A percentile compares a stretch with the other conserved stretches of the same genome.
phyloP scores from a whole-genome alignment of 2,797 vertebrate genomes.

The Molossus molossus region DNA sequence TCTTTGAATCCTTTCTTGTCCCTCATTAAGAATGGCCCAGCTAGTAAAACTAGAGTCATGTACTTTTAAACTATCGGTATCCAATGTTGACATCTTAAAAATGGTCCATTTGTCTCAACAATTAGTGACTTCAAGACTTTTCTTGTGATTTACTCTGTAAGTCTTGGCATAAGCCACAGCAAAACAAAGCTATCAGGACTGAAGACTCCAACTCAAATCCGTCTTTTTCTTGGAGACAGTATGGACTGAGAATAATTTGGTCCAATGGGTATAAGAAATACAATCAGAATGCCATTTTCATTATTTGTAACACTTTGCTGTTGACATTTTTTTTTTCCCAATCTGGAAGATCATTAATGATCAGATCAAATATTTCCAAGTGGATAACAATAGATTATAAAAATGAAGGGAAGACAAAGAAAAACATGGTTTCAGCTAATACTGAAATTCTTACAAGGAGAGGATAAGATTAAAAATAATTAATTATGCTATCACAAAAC shows the following conservation, averaged over 20 bases:
- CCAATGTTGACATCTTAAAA: not conserved
- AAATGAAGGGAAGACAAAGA: not conserved
- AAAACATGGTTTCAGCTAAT: not conserved
- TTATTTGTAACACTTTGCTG: not conserved
- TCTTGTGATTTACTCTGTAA: not conserved
- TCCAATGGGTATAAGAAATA: not conserved
- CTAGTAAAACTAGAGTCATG: not conserved
- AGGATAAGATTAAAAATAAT: not conserved
- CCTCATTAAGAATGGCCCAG: not conserved
- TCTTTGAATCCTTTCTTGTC: not conserved
- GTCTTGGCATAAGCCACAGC: not conserved
- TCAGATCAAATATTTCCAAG: conserved; percentile 9
- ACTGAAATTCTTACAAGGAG: not conserved
- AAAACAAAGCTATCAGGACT: not conserved
- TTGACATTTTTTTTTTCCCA: not conserved
- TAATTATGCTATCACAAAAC: not conserved
- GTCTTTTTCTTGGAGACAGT: not conserved
- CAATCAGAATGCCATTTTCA: not conserved
- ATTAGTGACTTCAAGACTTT: not conserved
- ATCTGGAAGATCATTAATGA: not conserved
- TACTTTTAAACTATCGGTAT: not conserved
- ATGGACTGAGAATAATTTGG: not conserved
- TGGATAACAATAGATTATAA: not conserved
- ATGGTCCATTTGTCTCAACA: not conserved
- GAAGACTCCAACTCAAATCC: not conserved